A percentile compares a stretch with the other conserved stretches of the same genome.
phyloP scores from a whole-genome alignment of 1,140 invertebrate species.

The Drosophila pachea region DNA sequence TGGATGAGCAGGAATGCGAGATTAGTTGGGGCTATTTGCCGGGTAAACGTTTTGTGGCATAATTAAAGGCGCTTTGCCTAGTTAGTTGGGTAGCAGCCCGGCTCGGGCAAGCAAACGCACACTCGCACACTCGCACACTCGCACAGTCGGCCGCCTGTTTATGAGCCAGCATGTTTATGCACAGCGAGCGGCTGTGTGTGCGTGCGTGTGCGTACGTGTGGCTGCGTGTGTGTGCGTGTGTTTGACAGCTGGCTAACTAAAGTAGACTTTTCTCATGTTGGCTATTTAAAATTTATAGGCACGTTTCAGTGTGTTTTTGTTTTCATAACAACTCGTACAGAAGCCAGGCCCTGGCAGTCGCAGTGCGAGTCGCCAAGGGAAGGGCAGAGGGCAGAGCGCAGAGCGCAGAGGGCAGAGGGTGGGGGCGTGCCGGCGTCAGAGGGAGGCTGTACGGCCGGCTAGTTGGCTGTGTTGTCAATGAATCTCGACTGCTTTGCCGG shows the following conservation, averaged over 20 bases:
- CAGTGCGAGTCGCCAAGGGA: conserved; percentile 1
- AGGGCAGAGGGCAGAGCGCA: background rate
- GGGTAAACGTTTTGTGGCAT: conserved; percentile 33
- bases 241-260: background rate
- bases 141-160: conserved; percentile 20
- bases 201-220: background rate
- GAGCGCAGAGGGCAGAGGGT: no score
- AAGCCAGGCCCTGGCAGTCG: background rate
- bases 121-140: background rate
- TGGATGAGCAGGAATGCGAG: conserved; percentile 1
- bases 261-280: conserved; percentile 11
- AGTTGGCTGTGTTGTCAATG: conserved; percentile 20
- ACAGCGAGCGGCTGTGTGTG: background rate
- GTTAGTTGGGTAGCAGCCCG: conserved; percentile 14
- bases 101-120: conserved; percentile 11
- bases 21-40: conserved; percentile 26
- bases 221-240: background rate
- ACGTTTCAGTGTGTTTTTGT: conserved; percentile 51
- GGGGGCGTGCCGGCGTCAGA: background rate
- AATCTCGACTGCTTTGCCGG: conserved; percentile 36
- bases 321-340: conserved; percentile 48
- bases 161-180: conserved; percentile 25
- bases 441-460: no score
- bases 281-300: conserved; percentile 58
- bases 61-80: conserved; percentile 37